Base-by-base conservation (phyloP, 2,888 invertebrate genomes). In the Harmothoe impar region DNA sequence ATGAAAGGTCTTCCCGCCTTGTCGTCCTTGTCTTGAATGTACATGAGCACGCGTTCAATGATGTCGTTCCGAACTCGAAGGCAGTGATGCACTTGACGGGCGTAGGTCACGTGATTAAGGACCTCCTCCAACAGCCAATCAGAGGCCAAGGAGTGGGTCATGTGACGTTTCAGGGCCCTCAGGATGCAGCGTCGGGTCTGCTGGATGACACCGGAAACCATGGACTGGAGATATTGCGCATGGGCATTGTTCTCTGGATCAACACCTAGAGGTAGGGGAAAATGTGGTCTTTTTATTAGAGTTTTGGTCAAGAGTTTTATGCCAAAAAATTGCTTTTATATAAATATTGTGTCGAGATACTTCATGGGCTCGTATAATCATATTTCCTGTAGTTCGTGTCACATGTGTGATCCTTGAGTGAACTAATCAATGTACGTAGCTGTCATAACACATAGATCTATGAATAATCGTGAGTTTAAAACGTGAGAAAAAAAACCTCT, bases 121-220 rank as follows among this genome's bases (percentile, higher is more conserved):
- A 86, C 54, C 56, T 86, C 86, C 56, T 86, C 86, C 29, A 86
- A 29, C 29, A 86, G 54, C 86, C 86, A 86, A 56, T 86, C 86
- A 52, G 17, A 52, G 56, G 31, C 10, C 23, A 10, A 35, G 29
- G 86, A 10, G 25, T 43, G n/a, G 12, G 31, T 31, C 5, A n/a
- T 3, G 52, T 54, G 52, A n/a, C 33, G 52, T 54, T 86, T 86
- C 10, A 86, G 52, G 5, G 86, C 25, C 29, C 56, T 52, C 0
- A 56, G 52, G 31, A 86, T 86, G 54, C 54, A 86, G 31, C 54
- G 15, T 12, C 54, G 23, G 15, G 54, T 31, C 31, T 86, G 54
- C 31, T 86, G 54, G 15, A 86, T 29, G 7, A 52, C 56, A 29
- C 17, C 25, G 7, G 86, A 17, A n/a, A 25, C 86, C 52, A 86